Evolutionary conservation across 2,113 vertebrate species (phyloP).

Genomic region (Percopsis transmontana): DNA sequence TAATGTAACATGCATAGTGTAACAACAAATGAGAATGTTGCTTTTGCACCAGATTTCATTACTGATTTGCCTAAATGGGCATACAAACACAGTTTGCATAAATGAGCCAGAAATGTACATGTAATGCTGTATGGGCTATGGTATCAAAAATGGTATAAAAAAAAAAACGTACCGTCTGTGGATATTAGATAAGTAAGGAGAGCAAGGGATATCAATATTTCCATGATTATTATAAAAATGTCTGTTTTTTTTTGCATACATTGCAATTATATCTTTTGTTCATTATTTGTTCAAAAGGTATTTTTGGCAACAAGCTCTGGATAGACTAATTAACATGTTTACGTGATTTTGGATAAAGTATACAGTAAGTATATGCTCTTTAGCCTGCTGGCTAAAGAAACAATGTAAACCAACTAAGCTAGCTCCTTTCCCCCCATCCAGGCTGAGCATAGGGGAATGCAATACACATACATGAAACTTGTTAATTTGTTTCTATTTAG

Average conservation of each 20-base stretch:
- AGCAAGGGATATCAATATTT: background rate
- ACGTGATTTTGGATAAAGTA: background rate
- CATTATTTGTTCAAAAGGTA: background rate
- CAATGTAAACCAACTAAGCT: background rate
- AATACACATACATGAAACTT: background rate
- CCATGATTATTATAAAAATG: background rate
- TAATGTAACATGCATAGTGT: slow-evolving; percentile 69
- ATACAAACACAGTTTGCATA: background rate
- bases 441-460: no score
- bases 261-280: background rate
- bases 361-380: background rate
- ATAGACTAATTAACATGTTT: no score
- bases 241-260: background rate
- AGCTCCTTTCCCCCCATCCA: background rate
- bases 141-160: no score
- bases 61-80: slow-evolving; percentile 47
- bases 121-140: slow-evolving; percentile 44
- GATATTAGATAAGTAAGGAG: no score
- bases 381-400: background rate
- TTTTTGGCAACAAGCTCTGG: no score
- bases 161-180: no score
- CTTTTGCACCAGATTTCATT: slow-evolving; percentile 12
- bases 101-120: slow-evolving; percentile 33
- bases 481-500: no score
- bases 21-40: slow-evolving; percentile 34